phyloP scores from a whole-genome alignment of 2,797 vertebrate species.

The Rhynchonycteris naso region DNA sequence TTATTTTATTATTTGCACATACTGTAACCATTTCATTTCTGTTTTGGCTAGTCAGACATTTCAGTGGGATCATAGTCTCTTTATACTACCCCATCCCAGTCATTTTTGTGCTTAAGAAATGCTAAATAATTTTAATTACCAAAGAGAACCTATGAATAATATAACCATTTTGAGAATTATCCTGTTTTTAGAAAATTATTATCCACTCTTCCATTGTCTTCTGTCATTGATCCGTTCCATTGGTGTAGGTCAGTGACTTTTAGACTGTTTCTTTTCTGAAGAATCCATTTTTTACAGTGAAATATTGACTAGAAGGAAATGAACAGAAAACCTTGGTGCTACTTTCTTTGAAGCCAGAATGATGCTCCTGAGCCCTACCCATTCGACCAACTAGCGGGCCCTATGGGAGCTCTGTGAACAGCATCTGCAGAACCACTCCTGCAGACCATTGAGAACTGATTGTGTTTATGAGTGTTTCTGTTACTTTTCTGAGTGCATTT shows the following conservation, averaged over 20 bases:
- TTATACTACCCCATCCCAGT: not conserved
- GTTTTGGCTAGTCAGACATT: not conserved
- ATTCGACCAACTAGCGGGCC: not conserved
- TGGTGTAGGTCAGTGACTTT: not conserved
- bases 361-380: not conserved
- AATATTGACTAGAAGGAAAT: not conserved
- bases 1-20: slow-evolving; percentile 1
- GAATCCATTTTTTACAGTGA: slow-evolving; percentile 35
- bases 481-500: not conserved
- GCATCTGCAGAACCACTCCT: not conserved
- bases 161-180: not conserved
- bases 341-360: not conserved
- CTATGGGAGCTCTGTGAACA: not conserved
- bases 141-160: slow-evolving; percentile 34
- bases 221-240: not conserved
- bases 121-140: slow-evolving; percentile 42
- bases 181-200: not conserved
- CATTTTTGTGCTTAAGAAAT: slow-evolving; percentile 56
- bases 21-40: slow-evolving; percentile 35
- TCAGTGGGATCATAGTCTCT: not conserved
- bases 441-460: not conserved
- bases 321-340: not conserved
- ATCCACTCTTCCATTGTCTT: not conserved
- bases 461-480: not conserved
- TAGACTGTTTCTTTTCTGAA: not conserved